Evolutionary conservation across 1,140 invertebrate genomes (phyloP).

Genomic region (Tetranychus urticae): DNA sequence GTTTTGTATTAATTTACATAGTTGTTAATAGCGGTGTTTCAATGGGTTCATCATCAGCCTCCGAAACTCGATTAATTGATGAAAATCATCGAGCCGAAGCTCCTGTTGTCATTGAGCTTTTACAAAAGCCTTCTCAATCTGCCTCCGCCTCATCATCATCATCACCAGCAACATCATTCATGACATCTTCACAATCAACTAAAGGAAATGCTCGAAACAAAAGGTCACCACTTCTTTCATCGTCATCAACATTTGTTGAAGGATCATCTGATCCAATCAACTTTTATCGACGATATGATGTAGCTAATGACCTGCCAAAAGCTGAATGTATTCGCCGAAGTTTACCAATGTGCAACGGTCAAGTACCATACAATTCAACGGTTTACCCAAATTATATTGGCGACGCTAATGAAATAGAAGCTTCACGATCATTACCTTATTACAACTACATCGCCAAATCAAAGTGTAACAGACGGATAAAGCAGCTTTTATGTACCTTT

Average conservation of each 20-base stretch:
- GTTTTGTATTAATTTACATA: not conserved
- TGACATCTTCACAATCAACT: not conserved
- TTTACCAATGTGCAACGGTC: slow-evolving; percentile 25
- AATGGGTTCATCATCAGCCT: not conserved
- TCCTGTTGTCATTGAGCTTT: not conserved
- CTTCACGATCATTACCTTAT: slow-evolving; percentile 24
- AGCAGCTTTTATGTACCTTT: slow-evolving; percentile 33
- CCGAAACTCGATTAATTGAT: not conserved
- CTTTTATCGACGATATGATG: slow-evolving; percentile 1
- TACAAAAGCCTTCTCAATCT: not conserved
- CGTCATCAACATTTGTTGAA: slow-evolving; percentile 1
- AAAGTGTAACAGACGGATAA: slow-evolving; percentile 32
- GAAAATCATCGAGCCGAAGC: not conserved
- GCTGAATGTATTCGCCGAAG: slow-evolving; percentile 2
- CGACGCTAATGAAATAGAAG: slow-evolving; percentile 17
- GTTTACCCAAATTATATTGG: slow-evolving; percentile 20
- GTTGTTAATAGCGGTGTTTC: not conserved
- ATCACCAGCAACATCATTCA: too few species aligned
- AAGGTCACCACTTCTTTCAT: slow-evolving; percentile 2
- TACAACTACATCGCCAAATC: slow-evolving; percentile 30
- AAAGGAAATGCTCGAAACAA: not conserved
- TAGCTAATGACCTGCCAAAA: not conserved
- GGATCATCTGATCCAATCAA: slow-evolving; percentile 1
- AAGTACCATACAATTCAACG: slow-evolving; percentile 36
- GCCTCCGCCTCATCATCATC: not conserved